Percentiles rank a stretch among this genome's conserved stretches.
phyloP scores from a whole-genome alignment of 2,113 vertebrate species.

The Puntigrus tetrazona region DNA sequence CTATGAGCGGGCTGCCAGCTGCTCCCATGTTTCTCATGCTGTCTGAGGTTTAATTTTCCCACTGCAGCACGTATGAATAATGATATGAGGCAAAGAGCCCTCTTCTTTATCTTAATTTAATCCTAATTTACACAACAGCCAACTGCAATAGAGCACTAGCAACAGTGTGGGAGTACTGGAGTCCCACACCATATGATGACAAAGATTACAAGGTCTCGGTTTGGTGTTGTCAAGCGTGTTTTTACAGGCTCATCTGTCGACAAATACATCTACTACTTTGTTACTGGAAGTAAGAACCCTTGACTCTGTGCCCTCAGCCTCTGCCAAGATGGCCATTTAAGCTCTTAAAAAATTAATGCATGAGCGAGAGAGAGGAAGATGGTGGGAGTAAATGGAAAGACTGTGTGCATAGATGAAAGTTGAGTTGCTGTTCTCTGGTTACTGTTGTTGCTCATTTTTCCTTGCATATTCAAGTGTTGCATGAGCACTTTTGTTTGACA shows the following conservation, averaged over 20 bases:
- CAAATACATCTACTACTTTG: slow-evolving; percentile 73
- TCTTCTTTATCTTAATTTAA: slow-evolving; percentile 71
- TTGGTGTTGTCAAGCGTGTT: slow-evolving; percentile 53
- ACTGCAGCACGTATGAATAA: slow-evolving; percentile 37
- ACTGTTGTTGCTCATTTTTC: slow-evolving; percentile 72
- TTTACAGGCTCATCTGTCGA: slow-evolving; percentile 70
- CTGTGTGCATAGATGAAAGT: slow-evolving; percentile 53
- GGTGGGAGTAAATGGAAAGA: slow-evolving; percentile 16
- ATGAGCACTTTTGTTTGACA: slow-evolving; percentile 24
- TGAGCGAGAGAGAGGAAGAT: slow-evolving; percentile 63
- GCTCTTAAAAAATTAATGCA: slow-evolving; percentile 81
- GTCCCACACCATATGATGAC: slow-evolving; percentile 26
- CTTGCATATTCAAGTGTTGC: slow-evolving; percentile 56
- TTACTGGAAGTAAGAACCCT: slow-evolving; percentile 75
- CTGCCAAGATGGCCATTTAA: slow-evolving; percentile 79
- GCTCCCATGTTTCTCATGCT: slow-evolving; percentile 26
- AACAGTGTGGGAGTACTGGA: slow-evolving; percentile 29
- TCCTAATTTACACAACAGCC: slow-evolving; percentile 66
- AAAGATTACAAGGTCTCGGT: slow-evolving; percentile 36
- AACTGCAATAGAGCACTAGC: slow-evolving; percentile 68
- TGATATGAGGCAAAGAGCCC: slow-evolving; percentile 47
- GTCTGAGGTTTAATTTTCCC: slow-evolving; percentile 29
- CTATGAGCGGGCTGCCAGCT: slow-evolving; percentile 31
- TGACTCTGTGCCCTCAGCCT: slow-evolving; percentile 73
- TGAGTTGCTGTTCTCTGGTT: slow-evolving; percentile 49